Evolutionary conservation across 2,113 vertebrate species (phyloP), one percentile per base, ranked within the genome.

Genomic region (Peromyscus californicus): DNA sequence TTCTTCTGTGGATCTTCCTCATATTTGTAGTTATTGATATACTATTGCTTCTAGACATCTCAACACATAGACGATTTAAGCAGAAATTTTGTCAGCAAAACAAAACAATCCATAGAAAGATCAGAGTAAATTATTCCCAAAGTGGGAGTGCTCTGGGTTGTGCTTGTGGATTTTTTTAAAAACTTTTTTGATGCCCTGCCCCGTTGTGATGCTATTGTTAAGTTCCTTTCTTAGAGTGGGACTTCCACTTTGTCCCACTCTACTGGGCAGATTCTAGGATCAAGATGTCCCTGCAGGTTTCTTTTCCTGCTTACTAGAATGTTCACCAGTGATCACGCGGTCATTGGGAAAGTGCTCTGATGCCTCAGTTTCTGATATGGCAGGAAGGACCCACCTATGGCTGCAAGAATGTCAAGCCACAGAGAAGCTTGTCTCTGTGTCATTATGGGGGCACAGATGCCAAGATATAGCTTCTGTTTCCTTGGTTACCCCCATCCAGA

Each of bases 11-110:
- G 3, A 22, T 51, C 13, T 7, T 88, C 17, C 69, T 90, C 86
- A 26, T 79, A 85, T 26, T 65, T 16, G 29, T 82, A 7, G 19
- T 85, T 86, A 15, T 36, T 83, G 69, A 16, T 85, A 0, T 51
- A 65, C 90, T 91, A 67, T 93, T 95, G 33, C 26, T 54, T 90
- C 63, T 21, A 79, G 45, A 94, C 83, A 69, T 79, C 31, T 95
- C 48, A 29, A 17, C 2, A 75, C 36, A 57, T 1, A 59, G 8
- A 36, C 48, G 22, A n/a, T 70, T 54, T 70, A 70, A 51, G 65
- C 45, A 89, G 87, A 74, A 74, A 24, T 42, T 89, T 39, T 26
- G 13, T 59, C 42, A 89, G n/a, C 26, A 89, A 59, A 74, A n/a
- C 45, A 70, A 70, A 36, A 15, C 51, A 75, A 19, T 59, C 80